Evolutionary conservation across 2,888 invertebrate genomes (phyloP).

Genomic region (Drosophila peninsularis): DNA sequence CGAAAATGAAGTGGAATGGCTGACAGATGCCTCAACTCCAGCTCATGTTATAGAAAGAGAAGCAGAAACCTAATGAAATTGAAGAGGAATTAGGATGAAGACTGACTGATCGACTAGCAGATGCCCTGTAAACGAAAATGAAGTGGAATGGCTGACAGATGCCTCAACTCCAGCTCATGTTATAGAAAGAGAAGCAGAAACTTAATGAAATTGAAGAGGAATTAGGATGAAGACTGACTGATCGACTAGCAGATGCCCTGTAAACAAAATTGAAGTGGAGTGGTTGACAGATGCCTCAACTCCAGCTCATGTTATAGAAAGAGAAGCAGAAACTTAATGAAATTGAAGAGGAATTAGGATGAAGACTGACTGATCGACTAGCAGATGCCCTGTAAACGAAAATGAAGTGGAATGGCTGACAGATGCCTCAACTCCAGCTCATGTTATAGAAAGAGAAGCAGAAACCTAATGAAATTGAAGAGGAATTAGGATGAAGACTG

Average conservation of each 20-base stretch:
- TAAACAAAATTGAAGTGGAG: background rate
- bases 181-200: background rate
- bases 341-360: background rate
- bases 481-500: background rate
- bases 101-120: background rate
- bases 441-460: background rate
- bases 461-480: background rate
- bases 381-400: background rate
- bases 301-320: background rate
- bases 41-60: background rate
- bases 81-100: background rate
- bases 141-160: fast-evolving
- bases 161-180: background rate
- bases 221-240: background rate
- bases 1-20: background rate
- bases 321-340: background rate
- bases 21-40: background rate
- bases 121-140: background rate
- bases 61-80: background rate
- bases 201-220: background rate
- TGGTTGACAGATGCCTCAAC: too few species aligned
- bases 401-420: too few species aligned
- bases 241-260: background rate
- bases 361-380: background rate
- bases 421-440: too few species aligned